Evolutionary conservation across 2,113 vertebrate genomes (phyloP), one percentile per base, ranked within the genome.

Genomic region (Pungitius pungitius): DNA sequence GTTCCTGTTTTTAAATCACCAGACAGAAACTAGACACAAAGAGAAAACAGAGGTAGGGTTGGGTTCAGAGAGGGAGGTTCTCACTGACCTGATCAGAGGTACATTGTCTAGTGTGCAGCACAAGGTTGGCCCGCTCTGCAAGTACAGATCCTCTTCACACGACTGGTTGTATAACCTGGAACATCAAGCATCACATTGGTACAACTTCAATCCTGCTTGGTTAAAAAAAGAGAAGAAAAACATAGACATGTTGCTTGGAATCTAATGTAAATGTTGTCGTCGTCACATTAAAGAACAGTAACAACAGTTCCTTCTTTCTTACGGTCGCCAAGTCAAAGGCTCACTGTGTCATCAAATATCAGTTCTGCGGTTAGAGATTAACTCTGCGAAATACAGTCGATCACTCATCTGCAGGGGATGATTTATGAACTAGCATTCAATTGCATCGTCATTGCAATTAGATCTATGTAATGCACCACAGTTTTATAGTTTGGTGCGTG

Each of bases 71-170:
- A 2, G 54, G 35, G 20, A 55, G 49, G 20, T 4, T 72, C 60
- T 83, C 63, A 84, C 90, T 70, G 64, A 93, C 93, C 93, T 94
- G 87, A 94, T 94, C 64, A 94, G 91, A 63, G 93, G 93, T 75
- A 94, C 87, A 67, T 92, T 91, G 65, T 94, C 92, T 49, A 94
- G 85, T 6, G 93, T 94, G 88, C 93, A 94, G 89, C 93, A 94
- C 64, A 93, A 65, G 15, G 82, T 90, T 33, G 89, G 87, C 26
- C 92, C 92, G 0, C 82, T 93, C 91, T 94, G 93, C 76, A 91
- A 69, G 72, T 84, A 75, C 56, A 94, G 87, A 70, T 92, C 86
- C 79, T 92, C 91, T 73, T 90, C 91, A 91, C 93, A 94, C 14
- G 93, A 92, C 83, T 92, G 91, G 86, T 94, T 94, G 87, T 94